These are phyloP conservation scores for Enteromius treurensis DNA, from an alignment of 2,797 vertebrate species.

Conservation along the genomic window DNA sequence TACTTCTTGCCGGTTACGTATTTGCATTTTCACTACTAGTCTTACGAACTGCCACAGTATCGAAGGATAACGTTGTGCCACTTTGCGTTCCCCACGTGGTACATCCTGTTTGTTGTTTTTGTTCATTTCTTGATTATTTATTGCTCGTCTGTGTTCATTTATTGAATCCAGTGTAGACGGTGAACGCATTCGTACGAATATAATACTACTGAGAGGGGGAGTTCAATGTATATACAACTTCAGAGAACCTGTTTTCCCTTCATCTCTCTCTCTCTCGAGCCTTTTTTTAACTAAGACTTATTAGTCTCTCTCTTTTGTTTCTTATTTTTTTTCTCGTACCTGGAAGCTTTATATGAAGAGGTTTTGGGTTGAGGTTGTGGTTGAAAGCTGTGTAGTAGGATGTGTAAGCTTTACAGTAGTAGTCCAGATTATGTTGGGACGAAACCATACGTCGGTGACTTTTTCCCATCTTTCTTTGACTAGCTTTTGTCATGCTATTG, in stretches of 20 bases:
- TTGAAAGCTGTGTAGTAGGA: slow-evolving; percentile 63
- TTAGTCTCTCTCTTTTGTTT: background rate
- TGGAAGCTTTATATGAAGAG: slow-evolving; percentile 60
- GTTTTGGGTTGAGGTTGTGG: slow-evolving; percentile 56
- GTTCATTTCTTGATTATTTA: slow-evolving; percentile 47
- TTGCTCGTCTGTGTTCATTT: slow-evolving; percentile 46
- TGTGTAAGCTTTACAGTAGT: slow-evolving; percentile 61
- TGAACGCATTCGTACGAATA: slow-evolving; percentile 42
- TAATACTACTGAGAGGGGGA: slow-evolving; percentile 33
- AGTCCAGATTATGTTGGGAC: slow-evolving; percentile 59
- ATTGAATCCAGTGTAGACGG: slow-evolving; percentile 38
- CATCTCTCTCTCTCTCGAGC: slow-evolving; percentile 39
- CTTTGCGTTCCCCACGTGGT: slow-evolving; percentile 30
- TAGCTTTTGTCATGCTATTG: slow-evolving; percentile 61
- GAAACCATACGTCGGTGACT: slow-evolving; percentile 54
- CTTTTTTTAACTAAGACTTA: slow-evolving; percentile 44
- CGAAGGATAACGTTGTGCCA: slow-evolving; percentile 19
- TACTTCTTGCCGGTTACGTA: slow-evolving; percentile 29
- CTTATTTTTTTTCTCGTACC: slow-evolving; percentile 41
- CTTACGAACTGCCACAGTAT: slow-evolving; percentile 37
- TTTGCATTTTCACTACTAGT: slow-evolving; percentile 31
- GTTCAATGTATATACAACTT: slow-evolving; percentile 56
- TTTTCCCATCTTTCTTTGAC: slow-evolving; percentile 54
- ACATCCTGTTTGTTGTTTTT: slow-evolving; percentile 26
- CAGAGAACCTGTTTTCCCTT: slow-evolving; percentile 39